These are phyloP conservation scores for Strix aluco DNA, from an alignment of 2,113 vertebrate genomes.

Conservation along the genomic window DNA sequence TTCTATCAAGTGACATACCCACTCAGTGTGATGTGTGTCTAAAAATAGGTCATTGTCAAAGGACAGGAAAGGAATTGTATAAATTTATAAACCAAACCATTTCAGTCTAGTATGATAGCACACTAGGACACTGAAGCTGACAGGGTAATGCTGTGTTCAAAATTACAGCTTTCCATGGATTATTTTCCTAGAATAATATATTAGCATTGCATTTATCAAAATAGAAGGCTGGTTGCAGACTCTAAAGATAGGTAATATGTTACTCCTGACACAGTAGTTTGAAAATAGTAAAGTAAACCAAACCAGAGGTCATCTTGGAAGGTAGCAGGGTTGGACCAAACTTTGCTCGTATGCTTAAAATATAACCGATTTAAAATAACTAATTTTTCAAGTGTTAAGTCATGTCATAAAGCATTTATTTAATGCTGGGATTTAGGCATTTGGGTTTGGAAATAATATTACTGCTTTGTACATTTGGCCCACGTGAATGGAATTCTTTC, in stretches of 20 bases:
- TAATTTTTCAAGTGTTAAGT: not conserved
- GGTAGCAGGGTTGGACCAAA: not conserved
- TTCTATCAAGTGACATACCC: conserved; percentile 73
- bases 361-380: not conserved
- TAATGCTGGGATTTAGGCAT: not conserved
- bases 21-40: conserved; percentile 62
- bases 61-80: conserved; percentile 38
- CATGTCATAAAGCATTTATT: not conserved
- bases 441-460: not conserved
- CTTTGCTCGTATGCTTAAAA: not conserved
- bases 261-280: not conserved
- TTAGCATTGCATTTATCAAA: not conserved
- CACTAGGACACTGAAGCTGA: not conserved
- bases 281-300: not conserved
- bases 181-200: not conserved
- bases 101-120: not conserved
- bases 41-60: conserved; percentile 69
- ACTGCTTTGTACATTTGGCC: not conserved
- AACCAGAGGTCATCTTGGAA: not conserved
- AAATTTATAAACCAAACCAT: not conserved
- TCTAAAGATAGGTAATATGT: not conserved
- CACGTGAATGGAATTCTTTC: not conserved
- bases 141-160: not conserved
- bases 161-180: not conserved
- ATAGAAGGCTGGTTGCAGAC: not conserved